These are phyloP conservation scores for Anseranas semipalmata DNA, from an alignment of 2,113 vertebrate species.

Conservation along the genomic window DNA sequence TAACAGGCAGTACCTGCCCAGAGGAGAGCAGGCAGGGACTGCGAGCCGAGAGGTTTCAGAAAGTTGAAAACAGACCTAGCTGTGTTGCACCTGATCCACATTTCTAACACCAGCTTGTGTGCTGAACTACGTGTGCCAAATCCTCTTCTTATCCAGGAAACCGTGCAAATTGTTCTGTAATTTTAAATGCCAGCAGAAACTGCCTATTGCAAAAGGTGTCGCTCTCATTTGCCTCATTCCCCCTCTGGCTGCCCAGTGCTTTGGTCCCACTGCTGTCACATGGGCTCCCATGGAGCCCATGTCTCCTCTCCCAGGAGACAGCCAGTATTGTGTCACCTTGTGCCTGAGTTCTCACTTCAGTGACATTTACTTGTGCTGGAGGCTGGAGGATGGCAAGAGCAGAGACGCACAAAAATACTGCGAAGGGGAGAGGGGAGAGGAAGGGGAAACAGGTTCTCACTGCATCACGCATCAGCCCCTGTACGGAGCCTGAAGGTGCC, in stretches of 20 bases:
- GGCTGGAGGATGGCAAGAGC: not conserved
- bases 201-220: not conserved
- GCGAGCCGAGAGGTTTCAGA: not conserved
- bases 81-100: not conserved
- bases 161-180: not conserved
- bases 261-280: accelerated
- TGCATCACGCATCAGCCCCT: not conserved
- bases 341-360: not conserved
- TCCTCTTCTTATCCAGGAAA: not conserved
- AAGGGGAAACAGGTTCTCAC: not conserved
- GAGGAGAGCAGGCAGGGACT: not conserved
- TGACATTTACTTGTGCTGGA: not conserved
- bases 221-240: not conserved
- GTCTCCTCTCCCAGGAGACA: too few relatives aligned
- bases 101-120: not conserved
- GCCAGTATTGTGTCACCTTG: not conserved
- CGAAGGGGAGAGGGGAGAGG: not conserved
- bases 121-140: not conserved
- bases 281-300: not conserved
- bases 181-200: not conserved
- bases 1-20: not conserved
- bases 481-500: accelerated
- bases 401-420: not conserved
- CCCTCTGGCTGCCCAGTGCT: too few relatives aligned
- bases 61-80: not conserved